Base-by-base conservation (phyloP, 2,888 invertebrate genomes). In the Torymus tubicola region DNA sequence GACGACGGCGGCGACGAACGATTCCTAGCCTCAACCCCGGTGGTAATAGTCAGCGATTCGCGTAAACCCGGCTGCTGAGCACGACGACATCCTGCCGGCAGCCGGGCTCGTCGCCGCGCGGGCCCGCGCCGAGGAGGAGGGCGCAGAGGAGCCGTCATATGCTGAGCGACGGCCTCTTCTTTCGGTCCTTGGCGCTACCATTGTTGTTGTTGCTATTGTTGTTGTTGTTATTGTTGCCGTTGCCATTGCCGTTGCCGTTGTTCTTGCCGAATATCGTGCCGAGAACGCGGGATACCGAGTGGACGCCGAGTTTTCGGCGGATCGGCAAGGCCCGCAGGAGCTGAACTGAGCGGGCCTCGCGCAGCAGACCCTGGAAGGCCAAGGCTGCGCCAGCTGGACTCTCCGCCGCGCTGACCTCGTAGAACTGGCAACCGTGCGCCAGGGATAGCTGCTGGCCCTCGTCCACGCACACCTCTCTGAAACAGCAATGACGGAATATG, bases 321-420 rank as follows among this genome's bases (percentile, higher is more conserved):
- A 96, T 95, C 67, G 95, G 93, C 83, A 96, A 90, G 0, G 93
- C 93, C 83, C 93, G 92, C 65, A 96, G 89, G 57, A 95, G 91
- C 83, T 95, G 96, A 0, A 95, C 93, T n/a, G 95, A 94, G 73
- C 95, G 92, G n/a, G 96, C 95, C 90, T 96, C 95, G 65, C 95
- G 91, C 67, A 95, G 91, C 78, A 96, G 91, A 18, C 95, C 95
- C 88, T 95, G 95, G 91, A 96, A 96, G 69, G 96, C 96, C 78
- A 96, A 92, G 57, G 96, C 95, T 0, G 96, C 96, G 80, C 96
- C 96, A 0, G 96, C 95, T 86, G 94, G 94, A 86, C 95, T 95
- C 90, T 96, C 96, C 53, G 96, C 96, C 13, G 96, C 96, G 78
- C 96, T 96, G 79, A 96, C 95, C 91, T 96, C 96, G 91, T 96